These are phyloP conservation scores for Vultur gryphus DNA, from an alignment of 2,797 vertebrate species.

Conservation along the genomic window DNA sequence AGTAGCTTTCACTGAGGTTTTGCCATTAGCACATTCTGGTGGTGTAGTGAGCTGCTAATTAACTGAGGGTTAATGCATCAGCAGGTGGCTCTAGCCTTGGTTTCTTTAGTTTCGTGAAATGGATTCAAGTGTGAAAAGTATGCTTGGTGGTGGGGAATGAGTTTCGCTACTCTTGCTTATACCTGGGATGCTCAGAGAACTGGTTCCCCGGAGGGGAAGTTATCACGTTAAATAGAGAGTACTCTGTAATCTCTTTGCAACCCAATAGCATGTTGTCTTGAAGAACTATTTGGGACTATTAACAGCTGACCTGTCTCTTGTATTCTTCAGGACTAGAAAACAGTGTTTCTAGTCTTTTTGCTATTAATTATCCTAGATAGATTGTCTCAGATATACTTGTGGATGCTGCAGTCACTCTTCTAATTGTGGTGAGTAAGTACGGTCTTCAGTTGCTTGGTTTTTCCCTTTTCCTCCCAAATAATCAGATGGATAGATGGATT, in stretches of 20 bases:
- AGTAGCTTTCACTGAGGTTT: background rate
- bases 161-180: background rate
- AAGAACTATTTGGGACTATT: background rate
- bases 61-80: background rate
- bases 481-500: background rate
- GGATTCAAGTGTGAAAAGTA: background rate
- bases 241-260: background rate
- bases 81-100: background rate
- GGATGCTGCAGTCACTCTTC: background rate
- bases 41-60: background rate
- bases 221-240: background rate
- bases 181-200: background rate
- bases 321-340: background rate
- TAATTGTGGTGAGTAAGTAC: background rate
- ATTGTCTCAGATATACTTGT: background rate
- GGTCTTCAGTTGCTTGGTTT: background rate
- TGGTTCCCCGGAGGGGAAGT: background rate
- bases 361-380: background rate
- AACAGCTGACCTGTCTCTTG: background rate
- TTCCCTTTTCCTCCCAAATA: background rate
- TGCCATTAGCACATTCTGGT: background rate
- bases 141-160: background rate
- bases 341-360: background rate
- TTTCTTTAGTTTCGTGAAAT: background rate
- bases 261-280: background rate